These are phyloP conservation scores for Sphaerophoria rueppellii DNA, from an alignment of 2,888 invertebrate genomes.

Conservation along the genomic window DNA sequence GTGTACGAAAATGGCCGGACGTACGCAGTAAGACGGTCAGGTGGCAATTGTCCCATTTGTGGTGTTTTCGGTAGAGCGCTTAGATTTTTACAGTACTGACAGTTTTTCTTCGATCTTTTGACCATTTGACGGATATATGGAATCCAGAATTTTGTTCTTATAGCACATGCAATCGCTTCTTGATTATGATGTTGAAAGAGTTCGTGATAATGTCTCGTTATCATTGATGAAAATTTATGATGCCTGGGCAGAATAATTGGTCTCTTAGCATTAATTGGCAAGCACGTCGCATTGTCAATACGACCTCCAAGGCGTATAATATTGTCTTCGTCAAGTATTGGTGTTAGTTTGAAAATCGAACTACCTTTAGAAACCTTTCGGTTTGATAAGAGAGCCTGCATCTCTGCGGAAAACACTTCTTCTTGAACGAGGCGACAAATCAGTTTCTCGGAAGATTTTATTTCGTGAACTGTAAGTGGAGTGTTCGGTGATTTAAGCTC, in stretches of 20 bases:
- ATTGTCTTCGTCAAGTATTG: slow-evolving; percentile 33
- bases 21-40: neutral
- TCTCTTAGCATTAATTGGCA: slow-evolving; percentile 14
- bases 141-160: too few relatives aligned
- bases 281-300: slow-evolving; percentile 43
- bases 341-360: slow-evolving; percentile 28
- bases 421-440: slow-evolving; percentile 34
- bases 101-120: too few relatives aligned
- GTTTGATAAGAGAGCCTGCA: slow-evolving; percentile 12
- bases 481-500: slow-evolving; percentile 7
- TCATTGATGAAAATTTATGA: too few relatives aligned
- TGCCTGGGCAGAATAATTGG: too few relatives aligned
- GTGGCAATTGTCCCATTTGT: too few relatives aligned
- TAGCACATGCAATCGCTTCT: too few relatives aligned
- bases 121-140: too few relatives aligned
- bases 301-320: slow-evolving; percentile 25
- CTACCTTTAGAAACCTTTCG: slow-evolving; percentile 22
- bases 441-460: slow-evolving; percentile 17
- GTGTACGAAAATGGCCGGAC: neutral
- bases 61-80: too few relatives aligned
- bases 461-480: neutral
- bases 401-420: slow-evolving; percentile 23
- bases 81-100: too few relatives aligned
- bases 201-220: too few relatives aligned
- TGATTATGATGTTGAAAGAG: too few relatives aligned